Evolutionary conservation across 2,888 invertebrate species (phyloP).

Genomic region (Lucinisca nassula): DNA sequence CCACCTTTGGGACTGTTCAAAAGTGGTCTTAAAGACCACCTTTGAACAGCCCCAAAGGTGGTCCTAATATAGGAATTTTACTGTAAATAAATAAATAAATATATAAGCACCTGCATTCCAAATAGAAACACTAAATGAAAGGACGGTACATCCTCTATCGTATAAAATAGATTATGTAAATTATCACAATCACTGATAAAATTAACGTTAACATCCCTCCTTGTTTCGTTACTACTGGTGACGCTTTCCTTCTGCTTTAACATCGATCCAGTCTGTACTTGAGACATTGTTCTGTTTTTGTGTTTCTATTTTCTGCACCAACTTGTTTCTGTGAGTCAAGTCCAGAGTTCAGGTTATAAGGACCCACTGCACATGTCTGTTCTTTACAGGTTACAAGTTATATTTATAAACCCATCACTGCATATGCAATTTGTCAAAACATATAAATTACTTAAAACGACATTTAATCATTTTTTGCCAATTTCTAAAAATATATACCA

Average conservation of each 20-base stretch:
- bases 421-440: no score
- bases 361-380: no score
- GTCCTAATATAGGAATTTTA: no score
- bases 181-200: neutral
- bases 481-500: no score
- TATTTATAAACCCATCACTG: no score
- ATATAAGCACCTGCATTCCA: slow-evolving; percentile 24
- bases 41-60: neutral
- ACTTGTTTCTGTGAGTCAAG: no score
- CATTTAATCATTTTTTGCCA: no score
- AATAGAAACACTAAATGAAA: slow-evolving; percentile 24
- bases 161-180: slow-evolving; percentile 24
- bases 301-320: neutral
- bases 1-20: neutral
- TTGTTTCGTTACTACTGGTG: neutral
- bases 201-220: neutral
- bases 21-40: neutral
- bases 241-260: neutral
- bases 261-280: neutral
- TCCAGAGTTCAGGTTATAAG: no score
- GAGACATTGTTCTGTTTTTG: neutral
- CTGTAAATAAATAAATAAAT: no score
- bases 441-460: no score
- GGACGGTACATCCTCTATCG: slow-evolving; percentile 29
- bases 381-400: no score